Evolutionary conservation across 2,797 vertebrate genomes (phyloP).

Genomic region (Siniperca scherzeri): DNA sequence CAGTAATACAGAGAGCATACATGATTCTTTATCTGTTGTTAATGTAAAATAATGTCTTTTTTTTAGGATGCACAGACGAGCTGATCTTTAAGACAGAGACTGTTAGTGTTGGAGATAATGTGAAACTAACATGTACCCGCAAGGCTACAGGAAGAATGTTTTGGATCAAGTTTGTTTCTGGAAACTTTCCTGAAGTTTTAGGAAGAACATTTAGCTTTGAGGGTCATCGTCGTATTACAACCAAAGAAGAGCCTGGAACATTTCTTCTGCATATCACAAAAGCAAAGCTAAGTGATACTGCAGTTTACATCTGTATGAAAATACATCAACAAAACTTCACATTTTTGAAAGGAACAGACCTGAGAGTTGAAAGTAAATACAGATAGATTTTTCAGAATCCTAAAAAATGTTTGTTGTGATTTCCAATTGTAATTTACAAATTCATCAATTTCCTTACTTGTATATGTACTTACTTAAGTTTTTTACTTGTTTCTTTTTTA

Average conservation of each 20-base stretch:
- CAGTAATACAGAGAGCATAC: neutral
- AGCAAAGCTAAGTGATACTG: conserved; percentile 15
- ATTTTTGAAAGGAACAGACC: conserved; percentile 19
- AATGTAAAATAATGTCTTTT: neutral
- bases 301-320: conserved; percentile 52
- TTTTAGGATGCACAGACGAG: conserved; percentile 37
- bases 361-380: conserved; percentile 61
- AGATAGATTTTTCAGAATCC: neutral
- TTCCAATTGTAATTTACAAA: neutral
- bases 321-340: rapidly evolving
- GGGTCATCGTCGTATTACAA: neutral
- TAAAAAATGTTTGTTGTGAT: neutral
- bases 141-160: rapidly evolving
- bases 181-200: neutral
- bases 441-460: neutral
- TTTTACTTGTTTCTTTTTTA: neutral
- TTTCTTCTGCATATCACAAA: conserved; percentile 27
- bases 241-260: rapidly evolving
- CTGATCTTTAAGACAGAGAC: neutral
- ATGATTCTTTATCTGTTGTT: neutral
- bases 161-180: conserved; percentile 50
- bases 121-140: conserved; percentile 17
- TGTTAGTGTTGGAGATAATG: neutral
- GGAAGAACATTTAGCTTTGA: neutral
- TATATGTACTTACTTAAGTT: neutral